Evolutionary conservation across 1,140 invertebrate species (phyloP).

Genomic region (Pseudachorutes palmiensis): DNA sequence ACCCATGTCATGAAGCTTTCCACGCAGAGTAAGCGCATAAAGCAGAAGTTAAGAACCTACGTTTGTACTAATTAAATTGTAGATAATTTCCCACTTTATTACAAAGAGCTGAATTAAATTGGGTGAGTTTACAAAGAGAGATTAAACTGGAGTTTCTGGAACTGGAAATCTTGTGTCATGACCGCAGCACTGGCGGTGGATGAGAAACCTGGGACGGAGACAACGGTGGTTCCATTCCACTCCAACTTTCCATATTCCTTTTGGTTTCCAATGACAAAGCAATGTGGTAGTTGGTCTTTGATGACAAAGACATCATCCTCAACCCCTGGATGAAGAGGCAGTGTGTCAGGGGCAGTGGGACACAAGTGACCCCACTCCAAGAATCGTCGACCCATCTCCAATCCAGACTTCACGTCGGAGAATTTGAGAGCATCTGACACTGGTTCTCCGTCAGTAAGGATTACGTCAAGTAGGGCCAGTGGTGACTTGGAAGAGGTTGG

Average conservation of each 20-base stretch:
- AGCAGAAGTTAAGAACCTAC: too few relatives aligned
- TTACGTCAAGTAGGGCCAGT: conserved; percentile 13
- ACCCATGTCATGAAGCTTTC: too few relatives aligned
- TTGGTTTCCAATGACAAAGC: conserved; percentile 32
- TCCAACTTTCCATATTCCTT: conserved; percentile 3
- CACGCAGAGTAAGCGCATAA: too few relatives aligned
- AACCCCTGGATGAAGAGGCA: conserved; percentile 28
- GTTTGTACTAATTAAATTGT: too few relatives aligned
- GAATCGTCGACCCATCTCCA: conserved; percentile 32
- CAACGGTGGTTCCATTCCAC: conserved; percentile 28
- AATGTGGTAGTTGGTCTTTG: conserved; percentile 20
- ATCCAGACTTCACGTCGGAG: conserved; percentile 13
- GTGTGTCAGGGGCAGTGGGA: conserved; percentile 35
- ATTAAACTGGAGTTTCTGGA: conserved; percentile 14
- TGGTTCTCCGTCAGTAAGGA: conserved; percentile 30
- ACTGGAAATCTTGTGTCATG: conserved; percentile 17
- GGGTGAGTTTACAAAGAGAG: conserved; percentile 3
- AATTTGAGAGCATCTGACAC: conserved; percentile 31
- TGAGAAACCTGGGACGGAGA: conserved; percentile 29
- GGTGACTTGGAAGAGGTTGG: background rate
- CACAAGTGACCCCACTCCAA: conserved; percentile 35
- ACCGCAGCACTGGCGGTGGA: conserved; percentile 18
- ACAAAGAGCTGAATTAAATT: too few relatives aligned
- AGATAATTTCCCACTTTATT: too few relatives aligned
- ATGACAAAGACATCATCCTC: conserved; percentile 27